Base-by-base conservation (phyloP, 2,113 vertebrate genomes). In the Proteles cristata region DNA sequence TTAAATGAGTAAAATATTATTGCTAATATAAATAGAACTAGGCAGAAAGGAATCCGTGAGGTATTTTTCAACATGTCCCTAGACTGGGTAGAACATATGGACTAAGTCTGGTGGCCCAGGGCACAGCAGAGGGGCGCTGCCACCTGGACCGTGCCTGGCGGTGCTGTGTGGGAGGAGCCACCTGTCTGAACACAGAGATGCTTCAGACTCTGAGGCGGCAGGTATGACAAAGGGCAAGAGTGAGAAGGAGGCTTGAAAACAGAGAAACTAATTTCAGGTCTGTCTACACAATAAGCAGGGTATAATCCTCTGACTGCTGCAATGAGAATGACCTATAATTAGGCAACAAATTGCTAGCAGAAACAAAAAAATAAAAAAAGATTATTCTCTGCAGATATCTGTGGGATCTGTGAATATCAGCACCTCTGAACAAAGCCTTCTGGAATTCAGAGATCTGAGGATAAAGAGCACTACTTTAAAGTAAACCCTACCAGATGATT, bases 11-110 rank as follows among this genome's bases (percentile, higher is more conserved):
- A 92, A 92, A 81, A 33, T 43, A 10, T 58, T 23, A 73, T 48
- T 82, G 85, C 39, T 15, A 77, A 81, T 45, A 65, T 63, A 50
- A 84, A 91, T 21, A 65, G 31, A 95, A 35, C 4, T 48, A n/a
- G 43, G 21, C 93, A 84, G 35, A 35, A 71, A 97, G 35, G 15
- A 93, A 65, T 35, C 80, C 94, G 35, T 88, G 39, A 97, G n/a
- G 21, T 87, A 58, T 50, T 95, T 95, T 65, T 50, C 68, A 93
- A 77, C 10, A 16, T 14, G 68, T 87, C 90, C 88, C 35, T 45
- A 61, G 84, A 88, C 7, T 43, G 28, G 61, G 23, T n/a, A 68
- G 23, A 87, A 12, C 43, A 92, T 39, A n/a, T 11, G 21, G 25
- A 89, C 50, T 25, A 80, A 77, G 43, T 71, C 5, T 26, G 9